phyloP scores from a whole-genome alignment of 2,888 invertebrate species.

The Drosophila demipolita region DNA sequence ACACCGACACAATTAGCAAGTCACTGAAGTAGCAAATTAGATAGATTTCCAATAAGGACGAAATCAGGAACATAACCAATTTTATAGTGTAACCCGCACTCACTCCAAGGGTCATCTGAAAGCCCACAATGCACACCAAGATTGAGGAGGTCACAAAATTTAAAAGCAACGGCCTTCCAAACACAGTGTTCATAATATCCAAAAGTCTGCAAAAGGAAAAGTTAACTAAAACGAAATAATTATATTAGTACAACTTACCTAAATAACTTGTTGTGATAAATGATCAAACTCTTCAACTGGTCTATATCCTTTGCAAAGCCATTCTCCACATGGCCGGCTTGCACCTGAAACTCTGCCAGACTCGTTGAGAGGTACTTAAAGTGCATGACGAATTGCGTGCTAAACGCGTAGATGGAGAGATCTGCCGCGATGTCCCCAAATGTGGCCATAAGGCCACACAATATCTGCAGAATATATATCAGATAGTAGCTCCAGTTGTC shows the following conservation, averaged over 20 bases:
- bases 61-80: constrained; percentile 58
- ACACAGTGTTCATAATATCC: constrained; percentile 60
- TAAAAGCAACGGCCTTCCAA: constrained; percentile 65
- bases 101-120: constrained; percentile 66
- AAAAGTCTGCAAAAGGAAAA: constrained; percentile 25
- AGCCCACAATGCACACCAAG: constrained; percentile 56
- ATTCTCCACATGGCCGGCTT: background rate
- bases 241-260: constrained; percentile 11
- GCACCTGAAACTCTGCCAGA: constrained; percentile 13
- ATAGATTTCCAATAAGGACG: constrained; percentile 44
- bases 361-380: constrained; percentile 61
- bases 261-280: constrained; percentile 44
- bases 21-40: constrained; percentile 48
- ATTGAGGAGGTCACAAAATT: constrained; percentile 73
- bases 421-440: constrained; percentile 68
- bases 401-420: constrained; percentile 66
- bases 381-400: constrained; percentile 76
- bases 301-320: constrained; percentile 15
- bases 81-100: constrained; percentile 53
- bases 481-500: constrained; percentile 54
- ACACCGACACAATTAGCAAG: constrained; percentile 33
- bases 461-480: constrained; percentile 51
- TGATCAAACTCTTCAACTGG: constrained; percentile 25
- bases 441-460: constrained; percentile 60
- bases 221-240: background rate